Base-by-base conservation (phyloP, 2,797 vertebrate genomes). In the Anisognathus igniventris region DNA sequence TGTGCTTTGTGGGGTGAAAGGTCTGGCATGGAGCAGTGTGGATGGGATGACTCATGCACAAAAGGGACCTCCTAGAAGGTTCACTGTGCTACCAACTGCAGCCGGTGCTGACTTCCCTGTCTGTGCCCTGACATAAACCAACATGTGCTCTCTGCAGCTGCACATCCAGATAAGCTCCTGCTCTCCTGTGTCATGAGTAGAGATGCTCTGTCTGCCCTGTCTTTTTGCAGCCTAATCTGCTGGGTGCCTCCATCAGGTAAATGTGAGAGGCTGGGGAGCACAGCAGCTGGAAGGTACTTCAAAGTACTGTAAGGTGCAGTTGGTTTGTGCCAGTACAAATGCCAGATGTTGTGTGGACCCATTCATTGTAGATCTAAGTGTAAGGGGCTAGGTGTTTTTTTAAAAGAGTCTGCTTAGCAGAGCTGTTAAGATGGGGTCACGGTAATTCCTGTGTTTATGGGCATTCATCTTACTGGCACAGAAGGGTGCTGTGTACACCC, bases 61-160 rank as follows among this genome's bases (percentile, higher is more conserved):
- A 67, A 78, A 86, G 65, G 64, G 77, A 45, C 20, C 45, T 68
- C 74, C 91, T 70, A n/a, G 94, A 95, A 94, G 78, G 81, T 95
- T 96, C 94, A 44, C 35, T 86, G 72, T 85, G 65, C 78, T 90
- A 15, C 81, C 72, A 90, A 87, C 88, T 39, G 4, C 74, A 72
- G 54, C 47, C 57, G 4, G 33, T 87, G 92, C 94, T 31, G 80
- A 60, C 40, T 74, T 45, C 87, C 61, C 75, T 74, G 30, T 58
- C 60, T 64, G 60, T 85, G 50, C 57, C 22, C 72, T 93, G 82
- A 75, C 90, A 77, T 50, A 86, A 91, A 86, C 31, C 35, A 67
- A 6, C 12, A 0, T 27, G 68, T 65, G 68, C 82, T 77, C 39
- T 72, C 77, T 61, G n/a, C 3, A 9, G 33, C 61, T 82, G 64